Evolutionary conservation across 2,113 vertebrate genomes (phyloP).

Genomic region (Cyanoramphus novaezelandiae): DNA sequence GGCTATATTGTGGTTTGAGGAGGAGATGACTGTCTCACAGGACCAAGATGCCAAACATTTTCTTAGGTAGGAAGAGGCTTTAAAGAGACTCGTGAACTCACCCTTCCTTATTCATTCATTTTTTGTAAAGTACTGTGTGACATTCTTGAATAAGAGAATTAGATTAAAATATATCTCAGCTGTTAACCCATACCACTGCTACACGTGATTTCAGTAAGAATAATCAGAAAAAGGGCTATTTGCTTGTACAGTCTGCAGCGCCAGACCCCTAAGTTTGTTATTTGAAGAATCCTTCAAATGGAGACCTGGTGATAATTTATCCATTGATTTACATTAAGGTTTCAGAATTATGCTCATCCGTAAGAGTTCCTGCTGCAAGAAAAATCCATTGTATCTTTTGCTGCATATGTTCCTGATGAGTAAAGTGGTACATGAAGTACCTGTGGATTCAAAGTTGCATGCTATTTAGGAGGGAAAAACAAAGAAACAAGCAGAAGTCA

Average conservation of each 20-base stretch:
- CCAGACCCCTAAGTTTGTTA: not conserved
- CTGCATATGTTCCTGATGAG: not conserved
- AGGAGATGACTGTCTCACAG: not conserved
- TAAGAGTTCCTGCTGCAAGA: not conserved
- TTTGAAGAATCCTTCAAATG: not conserved
- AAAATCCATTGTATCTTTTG: fast-evolving
- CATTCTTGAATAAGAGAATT: not conserved
- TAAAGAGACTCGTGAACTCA: not conserved
- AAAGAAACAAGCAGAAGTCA: not conserved
- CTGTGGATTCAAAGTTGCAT: slow-evolving; percentile 48
- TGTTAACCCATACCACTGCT: not conserved
- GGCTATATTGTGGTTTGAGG: not conserved
- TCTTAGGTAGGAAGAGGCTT: not conserved
- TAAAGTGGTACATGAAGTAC: not conserved
- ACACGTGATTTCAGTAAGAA: not conserved
- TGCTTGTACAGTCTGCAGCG: not conserved
- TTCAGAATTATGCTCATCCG: not conserved
- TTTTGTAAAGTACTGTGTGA: not conserved
- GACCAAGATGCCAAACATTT: not conserved
- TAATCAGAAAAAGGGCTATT: not conserved
- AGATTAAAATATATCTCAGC: not conserved
- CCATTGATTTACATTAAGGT: not conserved
- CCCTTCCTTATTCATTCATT: not conserved
- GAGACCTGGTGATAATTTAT: not conserved
- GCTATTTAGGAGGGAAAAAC: not conserved